phyloP scores from a whole-genome alignment of 1,140 invertebrate genomes.

The Bombus impatiens region DNA sequence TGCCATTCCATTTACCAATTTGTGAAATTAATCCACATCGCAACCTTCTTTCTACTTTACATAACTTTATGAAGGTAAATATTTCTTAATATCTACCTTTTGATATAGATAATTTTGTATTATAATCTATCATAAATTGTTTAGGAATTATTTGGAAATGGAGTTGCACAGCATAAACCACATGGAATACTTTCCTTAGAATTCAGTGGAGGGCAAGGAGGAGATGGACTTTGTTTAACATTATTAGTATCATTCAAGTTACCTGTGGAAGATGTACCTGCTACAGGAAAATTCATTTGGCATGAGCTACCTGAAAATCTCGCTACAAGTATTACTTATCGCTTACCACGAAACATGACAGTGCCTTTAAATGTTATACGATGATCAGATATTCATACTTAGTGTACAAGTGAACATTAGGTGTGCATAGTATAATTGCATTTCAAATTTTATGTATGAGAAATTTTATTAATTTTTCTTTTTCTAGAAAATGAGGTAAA shows the following conservation, averaged over 20 bases:
- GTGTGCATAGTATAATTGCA: neutral
- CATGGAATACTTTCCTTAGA: conserved; percentile 89
- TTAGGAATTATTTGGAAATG: conserved; percentile 93
- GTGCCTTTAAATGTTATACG: conserved; percentile 91
- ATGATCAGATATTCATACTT: conserved; percentile 76
- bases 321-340: conserved; percentile 86
- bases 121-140: conserved; percentile 35
- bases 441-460: conserved; percentile 1
- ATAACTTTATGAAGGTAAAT: conserved; percentile 92
- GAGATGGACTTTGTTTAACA: conserved; percentile 92
- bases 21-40: conserved; percentile 94
- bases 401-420: neutral
- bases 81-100: neutral
- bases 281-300: conserved; percentile 95
- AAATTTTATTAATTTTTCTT: conserved; percentile 15
- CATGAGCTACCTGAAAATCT: conserved; percentile 88
- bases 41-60: conserved; percentile 93
- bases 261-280: conserved; percentile 91
- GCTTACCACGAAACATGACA: conserved; percentile 88
- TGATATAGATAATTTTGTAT: conserved; percentile 9
- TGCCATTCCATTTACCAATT: conserved; percentile 90
- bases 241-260: conserved; percentile 92
- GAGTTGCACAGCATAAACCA: conserved; percentile 92
- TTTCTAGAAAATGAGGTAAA: neutral
- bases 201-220: conserved; percentile 82